phyloP scores from a whole-genome alignment of 2,797 vertebrate genomes.

The Rhyacichthys aspro region DNA sequence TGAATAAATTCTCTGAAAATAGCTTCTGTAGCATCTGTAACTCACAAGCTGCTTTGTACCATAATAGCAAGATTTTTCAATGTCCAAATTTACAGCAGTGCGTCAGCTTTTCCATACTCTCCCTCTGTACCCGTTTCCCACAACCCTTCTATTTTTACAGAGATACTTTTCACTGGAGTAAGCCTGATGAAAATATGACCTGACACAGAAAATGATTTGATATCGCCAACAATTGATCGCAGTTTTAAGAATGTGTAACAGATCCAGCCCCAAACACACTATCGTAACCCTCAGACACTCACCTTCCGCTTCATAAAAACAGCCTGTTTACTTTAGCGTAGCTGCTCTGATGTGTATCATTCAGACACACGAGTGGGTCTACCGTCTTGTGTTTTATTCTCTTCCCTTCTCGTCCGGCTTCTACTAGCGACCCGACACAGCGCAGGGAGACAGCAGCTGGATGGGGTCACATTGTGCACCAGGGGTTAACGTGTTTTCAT shows the following conservation, averaged over 20 bases:
- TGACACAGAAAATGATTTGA: background rate
- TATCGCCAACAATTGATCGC: background rate
- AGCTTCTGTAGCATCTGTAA: too few relatives aligned
- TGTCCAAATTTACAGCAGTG: too few relatives aligned
- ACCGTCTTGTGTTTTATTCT: background rate
- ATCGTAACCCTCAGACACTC: background rate
- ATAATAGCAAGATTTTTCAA: too few relatives aligned
- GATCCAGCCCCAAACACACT: background rate
- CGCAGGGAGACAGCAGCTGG: constrained; percentile 15
- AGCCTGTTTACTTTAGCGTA: too few relatives aligned
- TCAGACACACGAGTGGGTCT: background rate
- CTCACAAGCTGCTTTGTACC: too few relatives aligned
- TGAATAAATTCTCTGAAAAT: too few relatives aligned
- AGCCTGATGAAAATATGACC: constrained; percentile 1
- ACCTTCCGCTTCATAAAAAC: background rate
- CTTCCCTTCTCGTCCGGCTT: too few relatives aligned
- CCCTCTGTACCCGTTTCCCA: too few relatives aligned
- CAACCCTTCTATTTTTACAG: too few relatives aligned
- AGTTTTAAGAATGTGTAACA: background rate
- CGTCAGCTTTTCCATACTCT: too few relatives aligned
- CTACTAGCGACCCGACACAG: constrained; percentile 5
- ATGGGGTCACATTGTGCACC: constrained; percentile 12
- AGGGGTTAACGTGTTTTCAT: constrained; percentile 43
- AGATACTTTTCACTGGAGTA: too few relatives aligned
- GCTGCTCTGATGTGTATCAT: background rate